These are phyloP conservation scores for Lemur catta DNA, from an alignment of 2,797 vertebrate species.

Conservation along the genomic window DNA sequence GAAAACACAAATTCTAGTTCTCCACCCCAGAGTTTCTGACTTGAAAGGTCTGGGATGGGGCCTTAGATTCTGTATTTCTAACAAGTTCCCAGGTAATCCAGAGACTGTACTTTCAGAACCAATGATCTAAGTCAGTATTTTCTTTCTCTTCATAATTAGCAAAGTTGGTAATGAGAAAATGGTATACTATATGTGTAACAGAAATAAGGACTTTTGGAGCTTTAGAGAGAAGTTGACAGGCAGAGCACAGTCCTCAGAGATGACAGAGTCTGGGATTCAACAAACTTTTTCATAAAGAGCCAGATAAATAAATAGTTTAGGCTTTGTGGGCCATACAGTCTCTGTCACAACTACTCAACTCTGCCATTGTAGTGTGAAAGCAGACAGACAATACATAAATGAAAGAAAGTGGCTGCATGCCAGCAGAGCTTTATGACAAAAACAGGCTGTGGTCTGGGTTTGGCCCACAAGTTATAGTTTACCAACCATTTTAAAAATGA, in stretches of 20 bases:
- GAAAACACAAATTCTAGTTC: not conserved
- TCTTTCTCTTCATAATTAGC: not conserved
- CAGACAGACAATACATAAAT: not conserved
- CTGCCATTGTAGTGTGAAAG: not conserved
- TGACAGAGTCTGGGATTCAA: not conserved
- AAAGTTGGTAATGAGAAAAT: not conserved
- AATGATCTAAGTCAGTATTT: not conserved
- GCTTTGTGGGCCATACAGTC: not conserved
- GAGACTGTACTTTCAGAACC: not conserved
- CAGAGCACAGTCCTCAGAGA: not conserved
- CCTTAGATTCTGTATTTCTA: not conserved
- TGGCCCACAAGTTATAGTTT: not conserved
- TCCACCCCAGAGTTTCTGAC: not conserved
- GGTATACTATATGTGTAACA: not conserved
- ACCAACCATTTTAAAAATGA: slow-evolving; percentile 6
- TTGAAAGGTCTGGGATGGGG: not conserved
- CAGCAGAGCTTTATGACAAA: not conserved
- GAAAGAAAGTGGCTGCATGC: not conserved
- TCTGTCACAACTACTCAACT: not conserved
- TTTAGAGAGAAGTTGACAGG: not conserved
- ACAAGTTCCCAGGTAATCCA: not conserved
- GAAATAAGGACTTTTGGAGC: not conserved
- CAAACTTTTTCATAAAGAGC: not conserved
- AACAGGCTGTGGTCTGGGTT: not conserved
- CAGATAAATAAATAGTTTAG: not conserved